phyloP scores from a whole-genome alignment of 1,140 invertebrate genomes.

The Uloborus diversus region DNA sequence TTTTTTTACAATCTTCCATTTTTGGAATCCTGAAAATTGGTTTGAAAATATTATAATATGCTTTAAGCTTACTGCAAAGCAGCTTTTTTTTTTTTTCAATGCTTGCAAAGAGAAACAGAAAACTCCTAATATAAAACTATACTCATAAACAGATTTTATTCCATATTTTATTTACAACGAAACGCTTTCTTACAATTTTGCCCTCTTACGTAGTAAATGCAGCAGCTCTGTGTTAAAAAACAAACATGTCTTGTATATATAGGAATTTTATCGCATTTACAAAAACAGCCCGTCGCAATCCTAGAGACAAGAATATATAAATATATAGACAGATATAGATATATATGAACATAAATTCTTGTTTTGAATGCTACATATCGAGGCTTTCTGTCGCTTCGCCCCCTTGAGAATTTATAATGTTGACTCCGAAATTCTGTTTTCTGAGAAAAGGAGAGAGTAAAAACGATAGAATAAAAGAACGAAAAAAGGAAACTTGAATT shows the following conservation, averaged over 20 bases:
- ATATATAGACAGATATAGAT: conserved; percentile 25
- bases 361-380: conserved; percentile 49
- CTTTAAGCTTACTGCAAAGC: too few species aligned
- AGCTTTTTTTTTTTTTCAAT: too few species aligned
- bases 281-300: conserved; percentile 14
- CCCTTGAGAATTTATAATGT: conserved; percentile 49
- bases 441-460: conserved; percentile 5
- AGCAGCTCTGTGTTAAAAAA: neutral
- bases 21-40: too few species aligned
- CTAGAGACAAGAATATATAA: conserved; percentile 18
- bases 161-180: too few species aligned
- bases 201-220: too few species aligned
- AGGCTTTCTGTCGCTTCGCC: conserved; percentile 27
- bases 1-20: too few species aligned
- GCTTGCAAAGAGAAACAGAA: too few species aligned
- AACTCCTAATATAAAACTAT: too few species aligned
- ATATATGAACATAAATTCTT: conserved; percentile 45
- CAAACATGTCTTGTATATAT: conserved; percentile 28
- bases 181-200: too few species aligned
- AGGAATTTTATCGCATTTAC: conserved; percentile 47
- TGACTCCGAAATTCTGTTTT: conserved; percentile 53
- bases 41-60: too few species aligned
- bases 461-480: neutral
- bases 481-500: conserved; percentile 34
- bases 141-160: too few species aligned